Evolutionary conservation across 2,113 vertebrate genomes (phyloP).

Genomic region (Oreochromis aureus): DNA sequence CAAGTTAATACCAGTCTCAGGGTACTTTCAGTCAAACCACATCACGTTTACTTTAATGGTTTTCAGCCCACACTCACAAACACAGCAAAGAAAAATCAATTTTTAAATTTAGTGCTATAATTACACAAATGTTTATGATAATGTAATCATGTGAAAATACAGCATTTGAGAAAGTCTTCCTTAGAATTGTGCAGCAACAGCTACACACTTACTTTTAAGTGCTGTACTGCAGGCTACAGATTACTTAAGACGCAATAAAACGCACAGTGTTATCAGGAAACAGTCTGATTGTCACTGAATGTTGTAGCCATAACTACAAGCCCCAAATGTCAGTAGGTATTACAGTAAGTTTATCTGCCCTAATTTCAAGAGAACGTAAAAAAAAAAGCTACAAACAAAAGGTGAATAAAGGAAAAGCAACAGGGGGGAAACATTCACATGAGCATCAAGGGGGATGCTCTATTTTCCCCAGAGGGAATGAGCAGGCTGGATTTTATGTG

Average conservation of each 20-base stretch:
- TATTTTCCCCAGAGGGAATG: neutral
- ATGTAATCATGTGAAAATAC: neutral
- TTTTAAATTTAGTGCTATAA: neutral
- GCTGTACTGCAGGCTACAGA: neutral
- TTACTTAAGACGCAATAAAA: neutral
- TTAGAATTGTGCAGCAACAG: neutral
- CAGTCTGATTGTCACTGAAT: neutral
- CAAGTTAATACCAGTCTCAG: neutral
- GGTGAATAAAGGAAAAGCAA: neutral
- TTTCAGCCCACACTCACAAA: neutral
- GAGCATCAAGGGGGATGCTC: neutral
- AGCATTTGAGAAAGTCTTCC: neutral
- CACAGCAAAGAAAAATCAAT: neutral
- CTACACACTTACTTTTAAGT: neutral
- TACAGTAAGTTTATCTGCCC: neutral
- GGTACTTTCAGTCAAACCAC: neutral
- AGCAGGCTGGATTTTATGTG: neutral
- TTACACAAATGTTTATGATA: neutral
- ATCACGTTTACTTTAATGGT: neutral
- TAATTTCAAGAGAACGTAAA: neutral
- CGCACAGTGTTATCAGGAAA: neutral
- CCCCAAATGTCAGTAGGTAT: neutral
- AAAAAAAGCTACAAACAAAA: neutral
- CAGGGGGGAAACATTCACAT: neutral
- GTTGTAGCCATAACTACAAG: neutral